Base-by-base conservation (phyloP, 2,113 vertebrate genomes). In the Gallinago undulata region DNA sequence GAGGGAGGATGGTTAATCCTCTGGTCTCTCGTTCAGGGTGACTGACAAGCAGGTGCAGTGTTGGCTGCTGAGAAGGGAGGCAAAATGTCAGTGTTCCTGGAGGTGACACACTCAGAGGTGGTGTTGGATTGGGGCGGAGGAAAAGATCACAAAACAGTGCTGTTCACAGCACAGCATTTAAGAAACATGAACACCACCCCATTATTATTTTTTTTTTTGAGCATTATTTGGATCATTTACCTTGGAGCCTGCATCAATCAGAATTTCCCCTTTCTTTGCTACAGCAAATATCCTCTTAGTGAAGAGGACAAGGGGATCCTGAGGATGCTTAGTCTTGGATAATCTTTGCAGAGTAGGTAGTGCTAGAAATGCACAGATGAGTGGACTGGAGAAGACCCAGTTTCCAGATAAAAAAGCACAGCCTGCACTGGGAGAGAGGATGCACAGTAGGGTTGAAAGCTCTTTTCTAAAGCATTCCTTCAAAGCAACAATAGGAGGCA, bases 1-100 rank as follows among this genome's bases (percentile, higher is more conserved):
- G 5, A 35, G 51, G n/a, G 19, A 11, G 41, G 39, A 12, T 15
- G 41, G 16, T 4, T 21, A 13, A 53, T 8, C 64, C 41, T 28
- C n/a, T 0, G 1, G 13, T 17, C 37, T 22, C 35, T 31, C 1
- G 0, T 8, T 62, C 23, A 8, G 57, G 33, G 64, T 10, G 17
- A 30, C 62, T 50, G 67, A 47, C 30, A 8, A 10, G 37, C 48
- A 56, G 81, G 43, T 59, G 63, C 41, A 13, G 6, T 9, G 25
- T 11, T 50, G 57, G 23, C 89, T 82, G 57, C 81, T 73, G 59
- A 69, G 63, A 66, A 85, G 69, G 39, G 72, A 85, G 55, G 51
- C 30, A 72, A 25, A 74, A 64, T 4, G 3, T 63, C 14, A 3
- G 0, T 13, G 22, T 69, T 64, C 69, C 35, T 57, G 69, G 30